Base-by-base conservation (phyloP, 2,797 vertebrate genomes). In the Melanotaenia nigrans region DNA sequence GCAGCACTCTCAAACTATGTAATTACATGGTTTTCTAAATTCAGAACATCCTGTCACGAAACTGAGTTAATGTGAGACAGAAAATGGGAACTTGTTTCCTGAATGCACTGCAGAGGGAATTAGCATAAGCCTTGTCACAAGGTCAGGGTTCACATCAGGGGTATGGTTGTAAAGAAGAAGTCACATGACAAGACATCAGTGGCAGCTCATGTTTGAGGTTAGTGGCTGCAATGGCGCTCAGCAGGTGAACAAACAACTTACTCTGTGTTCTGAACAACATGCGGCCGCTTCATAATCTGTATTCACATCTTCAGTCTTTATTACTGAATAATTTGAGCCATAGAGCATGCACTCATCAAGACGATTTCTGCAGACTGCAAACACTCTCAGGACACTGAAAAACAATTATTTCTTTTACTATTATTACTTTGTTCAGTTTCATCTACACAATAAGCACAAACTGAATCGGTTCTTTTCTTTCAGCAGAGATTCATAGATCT, bases 161-260 rank as follows among this genome's bases (percentile, higher is more conserved):
- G 36, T 77, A 67, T 47, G 69, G 73, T 70, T 64, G 70, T 61
- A 82, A 24, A 61, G 75, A 63, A 77, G 36, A 68, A 81, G 71
- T 78, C 81, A 89, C 64, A 72, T 73, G 83, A 78, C 71, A 57
- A 61, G 25, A 3, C 64, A 36, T 77, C 20, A 30, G 30, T 73
- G 36, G 57, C 35, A 47, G 61, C 30, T 79, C 42, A 73, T 73
- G 70, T 83, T 75, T 63, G 62, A 65, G 65, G 58, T 77, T 80
- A 76, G 61, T 75, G 75, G 77, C 83, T 82, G 70, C 71, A 71
- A 75, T 33, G 32, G 7, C 57, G 60, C 56, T 71, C 47, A 75
- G 73, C 89, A 92, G 89, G 90, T 91, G 83, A 86, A 85, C 84
- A 92, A 91, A 91, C 77, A 89, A 64, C 71, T 45, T 10, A 73